phyloP scores from a whole-genome alignment of 2,113 vertebrate species.

The Neotoma lepida region DNA sequence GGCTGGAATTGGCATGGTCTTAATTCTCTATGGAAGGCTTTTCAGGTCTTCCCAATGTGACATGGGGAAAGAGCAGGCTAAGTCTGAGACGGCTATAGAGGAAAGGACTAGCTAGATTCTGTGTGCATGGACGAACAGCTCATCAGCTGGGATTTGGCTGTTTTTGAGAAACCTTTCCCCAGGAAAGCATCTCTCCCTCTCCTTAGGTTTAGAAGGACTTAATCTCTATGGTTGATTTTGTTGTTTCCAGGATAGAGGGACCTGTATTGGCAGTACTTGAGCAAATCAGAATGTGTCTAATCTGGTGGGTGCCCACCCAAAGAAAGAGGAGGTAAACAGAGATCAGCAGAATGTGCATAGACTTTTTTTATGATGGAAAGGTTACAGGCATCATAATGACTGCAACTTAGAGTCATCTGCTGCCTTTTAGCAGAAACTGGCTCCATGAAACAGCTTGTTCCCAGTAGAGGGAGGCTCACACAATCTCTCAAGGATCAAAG shows the following conservation, averaged over 20 bases:
- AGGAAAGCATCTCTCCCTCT: not conserved
- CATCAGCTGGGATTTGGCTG: not conserved
- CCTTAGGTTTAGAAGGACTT: not conserved
- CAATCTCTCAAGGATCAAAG: slow-evolving; percentile 49
- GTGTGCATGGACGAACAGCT: not conserved
- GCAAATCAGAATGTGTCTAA: slow-evolving; percentile 49
- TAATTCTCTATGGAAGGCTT: not conserved
- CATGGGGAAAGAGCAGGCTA: not conserved
- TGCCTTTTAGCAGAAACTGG: slow-evolving; percentile 21
- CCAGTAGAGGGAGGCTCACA: not conserved
- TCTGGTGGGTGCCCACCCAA: slow-evolving; percentile 35
- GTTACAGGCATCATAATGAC: slow-evolving; percentile 37
- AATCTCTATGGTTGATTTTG: not conserved
- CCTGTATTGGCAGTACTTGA: slow-evolving; percentile 21
- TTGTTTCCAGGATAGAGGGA: not conserved
- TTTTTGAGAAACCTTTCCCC: not conserved
- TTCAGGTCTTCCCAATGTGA: not conserved
- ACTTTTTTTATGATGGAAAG: slow-evolving; percentile 49
- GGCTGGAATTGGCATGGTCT: not conserved
- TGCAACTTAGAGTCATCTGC: slow-evolving; percentile 36
- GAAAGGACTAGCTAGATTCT: not conserved
- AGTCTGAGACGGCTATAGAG: not conserved
- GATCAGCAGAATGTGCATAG: not conserved
- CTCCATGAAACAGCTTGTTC: slow-evolving; percentile 43
- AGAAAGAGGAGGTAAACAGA: slow-evolving; percentile 39